Evolutionary conservation across 2,797 vertebrate genomes (phyloP).

Genomic region (Rhodeus uyekii): DNA sequence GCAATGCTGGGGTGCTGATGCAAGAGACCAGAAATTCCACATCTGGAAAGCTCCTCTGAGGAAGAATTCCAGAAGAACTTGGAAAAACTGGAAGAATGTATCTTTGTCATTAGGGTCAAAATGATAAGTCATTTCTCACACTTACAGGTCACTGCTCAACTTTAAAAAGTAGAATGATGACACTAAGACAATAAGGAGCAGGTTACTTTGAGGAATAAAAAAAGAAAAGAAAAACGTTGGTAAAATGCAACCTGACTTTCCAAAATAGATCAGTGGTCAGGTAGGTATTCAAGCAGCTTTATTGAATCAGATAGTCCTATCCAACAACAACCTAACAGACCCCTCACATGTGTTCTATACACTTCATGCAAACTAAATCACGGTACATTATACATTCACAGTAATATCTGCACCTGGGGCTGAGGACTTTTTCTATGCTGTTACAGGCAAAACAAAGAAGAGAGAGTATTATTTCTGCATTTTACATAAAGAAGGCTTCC

Average conservation of each 20-base stretch:
- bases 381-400: background rate
- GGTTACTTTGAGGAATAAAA: background rate
- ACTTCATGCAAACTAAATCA: background rate
- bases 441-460: background rate
- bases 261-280: background rate
- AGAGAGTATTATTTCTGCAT: background rate
- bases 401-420: background rate
- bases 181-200: background rate
- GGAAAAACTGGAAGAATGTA: background rate
- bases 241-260: no score
- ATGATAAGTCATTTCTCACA: background rate
- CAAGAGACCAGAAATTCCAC: constrained; percentile 57
- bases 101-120: constrained; percentile 3
- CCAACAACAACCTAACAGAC: background rate
- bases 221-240: no score
- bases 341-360: background rate
- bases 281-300: background rate
- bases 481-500: background rate
- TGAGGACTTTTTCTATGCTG: background rate
- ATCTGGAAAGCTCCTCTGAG: constrained; percentile 49
- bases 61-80: constrained; percentile 21
- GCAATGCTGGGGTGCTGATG: constrained; percentile 57
- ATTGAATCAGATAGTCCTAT: background rate
- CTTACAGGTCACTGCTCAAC: background rate
- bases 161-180: background rate